Conservation (phyloP, 2,797 vertebrate genomes). For the Kryptopterus vitreolus region DNA sequence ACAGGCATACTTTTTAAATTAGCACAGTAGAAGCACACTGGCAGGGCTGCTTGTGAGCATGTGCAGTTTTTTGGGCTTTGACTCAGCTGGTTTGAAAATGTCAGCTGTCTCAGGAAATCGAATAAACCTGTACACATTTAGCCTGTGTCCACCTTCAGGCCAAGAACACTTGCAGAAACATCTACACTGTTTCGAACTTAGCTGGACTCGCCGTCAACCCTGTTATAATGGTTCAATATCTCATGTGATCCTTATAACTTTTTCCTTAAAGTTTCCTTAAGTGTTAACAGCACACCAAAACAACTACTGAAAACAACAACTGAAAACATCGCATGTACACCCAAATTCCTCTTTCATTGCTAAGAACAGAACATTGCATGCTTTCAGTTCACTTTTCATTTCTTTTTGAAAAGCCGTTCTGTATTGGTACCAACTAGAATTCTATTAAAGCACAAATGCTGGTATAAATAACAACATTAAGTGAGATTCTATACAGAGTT, state of each 20-base stretch:
- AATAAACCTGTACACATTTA: neutral
- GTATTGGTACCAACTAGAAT: neutral
- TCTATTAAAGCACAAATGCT: neutral
- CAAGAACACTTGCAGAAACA: neutral
- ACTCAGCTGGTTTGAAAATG: slow-evolving; percentile 15
- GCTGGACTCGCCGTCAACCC: slow-evolving; percentile 28
- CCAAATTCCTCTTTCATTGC: neutral
- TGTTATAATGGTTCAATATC: neutral
- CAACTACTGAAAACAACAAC: neutral
- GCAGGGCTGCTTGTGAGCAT: neutral
- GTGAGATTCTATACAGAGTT: neutral
- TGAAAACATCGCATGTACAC: neutral
- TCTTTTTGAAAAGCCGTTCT: neutral
- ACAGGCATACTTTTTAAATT: slow-evolving; percentile 27
- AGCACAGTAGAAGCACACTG: slow-evolving; percentile 1
- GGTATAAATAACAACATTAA: neutral
- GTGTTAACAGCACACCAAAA: neutral
- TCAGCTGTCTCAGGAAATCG: slow-evolving; percentile 18
- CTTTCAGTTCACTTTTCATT: neutral
- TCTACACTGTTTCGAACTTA: slow-evolving; percentile 14
- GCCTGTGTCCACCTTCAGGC: neutral
- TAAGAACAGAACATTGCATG: neutral
- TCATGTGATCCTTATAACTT: slow-evolving; percentile 33
- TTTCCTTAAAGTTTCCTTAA: slow-evolving; percentile 44
- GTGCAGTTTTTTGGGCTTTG: slow-evolving; percentile 5